Percentiles rank a stretch among this genome's conserved stretches.
These are phyloP conservation scores for Myoxocephalus aenaeus DNA, from an alignment of 2,797 vertebrate genomes.

Conservation along the genomic window DNA sequence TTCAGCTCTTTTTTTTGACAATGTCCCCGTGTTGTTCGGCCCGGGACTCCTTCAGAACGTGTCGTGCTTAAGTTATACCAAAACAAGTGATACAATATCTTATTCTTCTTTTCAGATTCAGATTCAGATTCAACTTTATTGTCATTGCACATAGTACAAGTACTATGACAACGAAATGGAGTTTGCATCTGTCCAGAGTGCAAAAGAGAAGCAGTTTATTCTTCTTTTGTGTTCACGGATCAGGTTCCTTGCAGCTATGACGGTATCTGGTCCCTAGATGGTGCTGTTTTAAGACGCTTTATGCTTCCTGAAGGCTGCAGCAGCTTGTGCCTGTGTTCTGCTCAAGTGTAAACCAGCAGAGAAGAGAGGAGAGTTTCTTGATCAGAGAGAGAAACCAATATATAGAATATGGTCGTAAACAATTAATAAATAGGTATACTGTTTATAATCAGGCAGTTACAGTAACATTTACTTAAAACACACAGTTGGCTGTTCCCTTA, in stretches of 20 bases:
- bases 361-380: not conserved
- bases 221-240: not conserved
- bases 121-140: too few species aligned
- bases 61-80: not conserved
- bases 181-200: too few species aligned
- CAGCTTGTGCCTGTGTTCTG: not conserved
- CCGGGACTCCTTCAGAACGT: not conserved
- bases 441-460: not conserved
- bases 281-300: constrained; percentile 62
- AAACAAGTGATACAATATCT: not conserved
- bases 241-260: constrained; percentile 33
- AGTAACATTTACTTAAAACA: not conserved
- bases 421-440: not conserved
- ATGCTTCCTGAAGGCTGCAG: constrained; percentile 3
- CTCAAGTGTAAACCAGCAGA: constrained; percentile 11
- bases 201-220: too few species aligned
- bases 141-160: too few species aligned
- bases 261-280: constrained; percentile 68
- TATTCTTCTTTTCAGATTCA: not conserved
- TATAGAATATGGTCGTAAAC: not conserved
- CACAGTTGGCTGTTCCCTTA: not conserved
- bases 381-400: not conserved
- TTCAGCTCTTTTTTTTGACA: not conserved
- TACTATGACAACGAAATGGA: too few species aligned
- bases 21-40: not conserved